A percentile compares a stretch with the other conserved stretches of the same genome.
These are phyloP conservation scores for Tenthredo distinguenda DNA, from an alignment of 2,888 invertebrate genomes.

Conservation along the genomic window DNA sequence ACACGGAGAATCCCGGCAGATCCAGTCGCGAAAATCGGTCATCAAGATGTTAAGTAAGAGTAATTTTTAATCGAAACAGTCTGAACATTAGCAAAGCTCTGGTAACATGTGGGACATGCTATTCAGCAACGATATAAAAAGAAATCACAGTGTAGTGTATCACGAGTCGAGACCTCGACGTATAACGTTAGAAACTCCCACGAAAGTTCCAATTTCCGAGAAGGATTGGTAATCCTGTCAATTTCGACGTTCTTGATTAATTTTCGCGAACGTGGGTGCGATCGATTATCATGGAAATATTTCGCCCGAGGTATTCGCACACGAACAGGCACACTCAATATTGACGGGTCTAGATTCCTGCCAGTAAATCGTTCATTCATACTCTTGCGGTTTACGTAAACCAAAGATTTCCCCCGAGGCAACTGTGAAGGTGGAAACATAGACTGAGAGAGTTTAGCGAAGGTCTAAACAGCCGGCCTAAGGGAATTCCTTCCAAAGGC, in stretches of 20 bases:
- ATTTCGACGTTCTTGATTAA: neutral
- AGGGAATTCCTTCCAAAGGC: slow-evolving; percentile 2
- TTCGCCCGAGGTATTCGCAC: neutral
- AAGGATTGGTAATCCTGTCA: neutral
- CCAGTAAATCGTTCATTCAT: slow-evolving; percentile 17
- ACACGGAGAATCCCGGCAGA: slow-evolving; percentile 85
- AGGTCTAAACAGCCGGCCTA: slow-evolving; percentile 9
- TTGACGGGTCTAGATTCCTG: neutral
- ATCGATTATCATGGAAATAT: neutral
- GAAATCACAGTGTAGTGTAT: neutral
- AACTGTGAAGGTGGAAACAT: neutral
- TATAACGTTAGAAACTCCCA: too few species aligned
- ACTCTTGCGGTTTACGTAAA: slow-evolving; percentile 1
- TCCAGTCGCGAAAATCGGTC: slow-evolving; percentile 87
- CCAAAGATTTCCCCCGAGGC: slow-evolving; percentile 37
- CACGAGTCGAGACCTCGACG: too few species aligned
- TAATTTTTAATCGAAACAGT: slow-evolving; percentile 22
- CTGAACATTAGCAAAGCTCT: slow-evolving; percentile 9
- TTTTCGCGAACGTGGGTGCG: neutral
- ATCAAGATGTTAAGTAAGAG: slow-evolving; percentile 89
- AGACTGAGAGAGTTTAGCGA: neutral
- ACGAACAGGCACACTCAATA: neutral
- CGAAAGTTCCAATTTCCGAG: neutral
- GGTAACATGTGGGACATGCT: neutral
- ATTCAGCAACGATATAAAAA: too few species aligned